These are phyloP conservation scores for Pollenia labialis DNA, from an alignment of 2,888 invertebrate species.

Conservation along the genomic window DNA sequence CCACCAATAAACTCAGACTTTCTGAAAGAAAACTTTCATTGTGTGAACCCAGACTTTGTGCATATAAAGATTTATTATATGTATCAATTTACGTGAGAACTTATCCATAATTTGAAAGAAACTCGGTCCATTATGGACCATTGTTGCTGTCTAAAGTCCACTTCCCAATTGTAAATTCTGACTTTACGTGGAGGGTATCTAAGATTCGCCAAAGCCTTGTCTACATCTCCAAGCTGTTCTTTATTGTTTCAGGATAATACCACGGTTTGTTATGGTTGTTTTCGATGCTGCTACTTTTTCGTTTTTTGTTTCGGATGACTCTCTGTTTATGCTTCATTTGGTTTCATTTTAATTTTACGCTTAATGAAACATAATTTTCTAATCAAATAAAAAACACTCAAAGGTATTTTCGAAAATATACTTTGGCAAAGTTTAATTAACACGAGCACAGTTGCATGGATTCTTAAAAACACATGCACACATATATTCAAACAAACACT, in stretches of 20 bases:
- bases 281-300: constrained; percentile 12
- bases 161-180: too few relatives aligned
- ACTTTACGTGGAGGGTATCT: too few relatives aligned
- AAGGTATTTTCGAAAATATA: constrained; percentile 55
- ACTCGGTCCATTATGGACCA: too few relatives aligned
- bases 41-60: too few relatives aligned
- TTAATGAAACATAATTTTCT: constrained; percentile 73
- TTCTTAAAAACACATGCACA: neutral
- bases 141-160: too few relatives aligned
- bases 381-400: constrained; percentile 71
- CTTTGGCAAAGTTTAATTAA: constrained; percentile 23
- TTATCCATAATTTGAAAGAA: too few relatives aligned
- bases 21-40: too few relatives aligned
- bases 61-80: too few relatives aligned
- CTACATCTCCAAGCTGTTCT: neutral
- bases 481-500: neutral
- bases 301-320: constrained; percentile 58
- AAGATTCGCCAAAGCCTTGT: too few relatives aligned
- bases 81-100: too few relatives aligned
- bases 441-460: neutral
- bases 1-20: too few relatives aligned
- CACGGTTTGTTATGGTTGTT: constrained; percentile 1
- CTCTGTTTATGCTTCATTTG: constrained; percentile 67
- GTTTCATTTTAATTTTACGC: constrained; percentile 70
- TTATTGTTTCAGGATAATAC: constrained; percentile 20